A percentile compares a stretch with the other conserved stretches of the same genome.
These are phyloP conservation scores for Pitangus sulphuratus DNA, from an alignment of 2,797 vertebrate species.

Conservation along the genomic window DNA sequence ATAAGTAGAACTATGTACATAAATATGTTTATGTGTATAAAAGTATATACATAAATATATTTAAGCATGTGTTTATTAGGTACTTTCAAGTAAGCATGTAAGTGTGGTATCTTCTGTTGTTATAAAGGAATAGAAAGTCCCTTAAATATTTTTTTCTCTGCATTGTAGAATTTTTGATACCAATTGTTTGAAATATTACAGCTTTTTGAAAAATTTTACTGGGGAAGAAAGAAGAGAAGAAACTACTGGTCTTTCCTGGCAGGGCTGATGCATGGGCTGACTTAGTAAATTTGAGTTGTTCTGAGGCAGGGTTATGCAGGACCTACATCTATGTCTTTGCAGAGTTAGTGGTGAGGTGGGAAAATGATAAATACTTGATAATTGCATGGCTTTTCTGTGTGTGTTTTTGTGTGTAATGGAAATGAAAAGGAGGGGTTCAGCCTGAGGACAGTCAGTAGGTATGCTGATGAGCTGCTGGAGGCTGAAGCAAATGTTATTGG, in stretches of 20 bases:
- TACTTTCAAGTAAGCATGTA: background rate
- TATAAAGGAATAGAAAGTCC: background rate
- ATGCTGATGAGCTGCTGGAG: background rate
- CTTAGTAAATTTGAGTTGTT: background rate
- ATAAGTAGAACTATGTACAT: background rate
- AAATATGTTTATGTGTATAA: no score
- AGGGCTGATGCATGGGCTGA: background rate
- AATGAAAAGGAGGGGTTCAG: background rate
- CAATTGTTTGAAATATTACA: background rate
- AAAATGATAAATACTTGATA: background rate
- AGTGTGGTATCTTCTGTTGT: background rate
- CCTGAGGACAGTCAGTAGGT: background rate
- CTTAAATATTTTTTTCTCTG: background rate
- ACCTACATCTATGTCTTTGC: background rate
- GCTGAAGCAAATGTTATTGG: background rate
- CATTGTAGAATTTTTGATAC: background rate
- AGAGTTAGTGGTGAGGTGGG: background rate
- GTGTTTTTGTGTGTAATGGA: background rate
- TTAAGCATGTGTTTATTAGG: background rate
- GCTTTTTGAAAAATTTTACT: background rate
- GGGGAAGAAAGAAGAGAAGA: background rate
- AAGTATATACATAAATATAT: background rate
- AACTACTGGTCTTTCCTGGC: background rate
- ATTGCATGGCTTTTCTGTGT: background rate
- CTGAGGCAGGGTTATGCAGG: background rate